Percentiles rank a stretch among this genome's conserved stretches.
Conservation (phyloP, 1,140 invertebrate species). For the Aradophagus sp. region DNA sequence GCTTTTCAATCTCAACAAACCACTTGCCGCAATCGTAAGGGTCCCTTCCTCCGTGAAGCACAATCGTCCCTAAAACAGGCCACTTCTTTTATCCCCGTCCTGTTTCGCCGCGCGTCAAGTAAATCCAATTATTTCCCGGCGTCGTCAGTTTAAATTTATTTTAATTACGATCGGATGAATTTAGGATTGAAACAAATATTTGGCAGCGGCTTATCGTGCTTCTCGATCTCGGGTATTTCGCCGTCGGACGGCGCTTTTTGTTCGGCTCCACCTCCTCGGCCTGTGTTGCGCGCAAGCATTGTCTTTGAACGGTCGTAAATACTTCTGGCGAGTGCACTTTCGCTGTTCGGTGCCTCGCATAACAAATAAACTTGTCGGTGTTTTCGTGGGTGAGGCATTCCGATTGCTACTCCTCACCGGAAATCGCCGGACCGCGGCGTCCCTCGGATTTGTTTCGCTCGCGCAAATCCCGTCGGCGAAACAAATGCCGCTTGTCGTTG, state of each 20-base stretch:
- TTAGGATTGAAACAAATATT: conserved; percentile 48
- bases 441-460: conserved; percentile 4
- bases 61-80: too few relatives aligned
- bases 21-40: too few relatives aligned
- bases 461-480: conserved; percentile 1
- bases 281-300: conserved; percentile 63
- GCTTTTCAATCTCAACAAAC: too few relatives aligned
- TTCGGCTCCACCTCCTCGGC: conserved; percentile 6
- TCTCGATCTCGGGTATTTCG: conserved; percentile 41
- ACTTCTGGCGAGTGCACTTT: conserved; percentile 60
- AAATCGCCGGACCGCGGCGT: conserved; percentile 18
- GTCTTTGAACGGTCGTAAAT: conserved; percentile 66
- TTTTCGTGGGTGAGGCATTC: conserved; percentile 46
- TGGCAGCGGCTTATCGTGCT: conserved; percentile 40
- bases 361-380: conserved; percentile 50
- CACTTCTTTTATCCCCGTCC: neutral
- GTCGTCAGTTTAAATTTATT: conserved; percentile 46
- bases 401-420: conserved; percentile 35
- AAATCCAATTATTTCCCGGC: conserved; percentile 36
- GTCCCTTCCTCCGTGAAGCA: too few relatives aligned
- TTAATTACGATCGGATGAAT: conserved; percentile 41
- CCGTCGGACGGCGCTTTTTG: conserved; percentile 33
- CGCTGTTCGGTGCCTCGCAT: conserved; percentile 55
- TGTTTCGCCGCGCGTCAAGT: too few relatives aligned
- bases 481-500: too few relatives aligned